Evolutionary conservation across 1,140 invertebrate genomes (phyloP).

Genomic region (Drosophila quadrilineata): DNA sequence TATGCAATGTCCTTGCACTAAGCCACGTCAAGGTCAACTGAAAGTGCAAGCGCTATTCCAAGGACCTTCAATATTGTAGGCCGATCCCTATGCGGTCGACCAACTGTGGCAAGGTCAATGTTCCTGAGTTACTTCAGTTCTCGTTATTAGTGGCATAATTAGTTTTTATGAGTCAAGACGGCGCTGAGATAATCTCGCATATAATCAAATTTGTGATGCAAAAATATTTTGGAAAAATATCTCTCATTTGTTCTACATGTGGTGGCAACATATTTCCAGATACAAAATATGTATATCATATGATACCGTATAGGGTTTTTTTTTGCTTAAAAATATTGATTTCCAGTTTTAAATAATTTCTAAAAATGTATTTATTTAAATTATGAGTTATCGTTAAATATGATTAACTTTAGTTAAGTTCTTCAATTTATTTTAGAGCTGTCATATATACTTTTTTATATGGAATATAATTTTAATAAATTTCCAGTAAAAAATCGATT

Average conservation of each 20-base stretch:
- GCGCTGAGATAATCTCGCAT: constrained; percentile 24
- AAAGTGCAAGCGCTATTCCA: constrained; percentile 63
- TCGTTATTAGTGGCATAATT: constrained; percentile 59
- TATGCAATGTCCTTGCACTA: constrained; percentile 43
- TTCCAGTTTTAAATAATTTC: no score
- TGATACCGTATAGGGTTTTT: neutral
- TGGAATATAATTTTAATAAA: no score
- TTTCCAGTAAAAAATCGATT: no score
- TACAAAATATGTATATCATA: constrained; percentile 18
- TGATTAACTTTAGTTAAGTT: no score
- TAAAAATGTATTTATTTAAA: no score
- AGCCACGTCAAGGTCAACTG: constrained; percentile 45
- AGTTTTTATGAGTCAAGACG: constrained; percentile 53
- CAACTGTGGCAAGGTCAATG: constrained; percentile 69
- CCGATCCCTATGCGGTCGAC: constrained; percentile 28
- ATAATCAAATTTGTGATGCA: constrained; percentile 27
- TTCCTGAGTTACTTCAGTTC: neutral
- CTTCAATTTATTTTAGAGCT: no score
- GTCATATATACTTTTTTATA: no score
- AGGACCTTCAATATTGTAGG: constrained; percentile 19
- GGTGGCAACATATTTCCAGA: neutral
- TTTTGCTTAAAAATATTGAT: no score
- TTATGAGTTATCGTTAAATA: no score
- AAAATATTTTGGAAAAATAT: constrained; percentile 1
- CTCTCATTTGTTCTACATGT: constrained; percentile 30